These are phyloP conservation scores for Dasyurus viverrinus DNA, from an alignment of 2,113 vertebrate genomes.

Conservation along the genomic window DNA sequence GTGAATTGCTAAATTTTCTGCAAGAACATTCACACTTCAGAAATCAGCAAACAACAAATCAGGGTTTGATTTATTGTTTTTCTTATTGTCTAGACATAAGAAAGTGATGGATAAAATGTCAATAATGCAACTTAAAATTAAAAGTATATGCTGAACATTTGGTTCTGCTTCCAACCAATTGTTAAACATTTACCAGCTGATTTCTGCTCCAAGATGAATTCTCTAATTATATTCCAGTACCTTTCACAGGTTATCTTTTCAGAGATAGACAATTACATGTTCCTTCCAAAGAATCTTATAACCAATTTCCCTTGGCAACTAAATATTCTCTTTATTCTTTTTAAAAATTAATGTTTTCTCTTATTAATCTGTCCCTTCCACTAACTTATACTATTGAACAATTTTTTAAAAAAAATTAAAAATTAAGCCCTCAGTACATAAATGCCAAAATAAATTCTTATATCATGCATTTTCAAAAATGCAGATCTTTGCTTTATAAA, in stretches of 20 bases:
- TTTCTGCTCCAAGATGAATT: background rate
- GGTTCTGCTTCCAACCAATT: background rate
- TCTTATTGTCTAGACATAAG: background rate
- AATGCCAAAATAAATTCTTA: background rate
- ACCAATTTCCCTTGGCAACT: constrained; percentile 29
- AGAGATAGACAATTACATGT: constrained; percentile 33
- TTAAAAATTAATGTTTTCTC: constrained; percentile 38
- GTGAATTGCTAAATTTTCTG: background rate
- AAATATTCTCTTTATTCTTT: constrained; percentile 42
- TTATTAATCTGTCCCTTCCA: background rate
- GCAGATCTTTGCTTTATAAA: background rate
- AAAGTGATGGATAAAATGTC: background rate
- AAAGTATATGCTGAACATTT: background rate
- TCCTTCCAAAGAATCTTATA: constrained; percentile 41
- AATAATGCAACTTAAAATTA: background rate
- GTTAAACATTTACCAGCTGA: background rate
- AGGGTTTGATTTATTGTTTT: background rate
- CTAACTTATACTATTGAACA: background rate
- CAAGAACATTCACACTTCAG: background rate
- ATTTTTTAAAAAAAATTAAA: background rate
- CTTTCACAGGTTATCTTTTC: constrained; percentile 29
- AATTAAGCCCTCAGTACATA: background rate
- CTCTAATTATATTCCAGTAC: background rate
- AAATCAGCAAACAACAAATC: background rate
- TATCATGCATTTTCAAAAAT: background rate